Base-by-base conservation (phyloP, 2,113 vertebrate genomes). In the Lampris megalopsis region DNA sequence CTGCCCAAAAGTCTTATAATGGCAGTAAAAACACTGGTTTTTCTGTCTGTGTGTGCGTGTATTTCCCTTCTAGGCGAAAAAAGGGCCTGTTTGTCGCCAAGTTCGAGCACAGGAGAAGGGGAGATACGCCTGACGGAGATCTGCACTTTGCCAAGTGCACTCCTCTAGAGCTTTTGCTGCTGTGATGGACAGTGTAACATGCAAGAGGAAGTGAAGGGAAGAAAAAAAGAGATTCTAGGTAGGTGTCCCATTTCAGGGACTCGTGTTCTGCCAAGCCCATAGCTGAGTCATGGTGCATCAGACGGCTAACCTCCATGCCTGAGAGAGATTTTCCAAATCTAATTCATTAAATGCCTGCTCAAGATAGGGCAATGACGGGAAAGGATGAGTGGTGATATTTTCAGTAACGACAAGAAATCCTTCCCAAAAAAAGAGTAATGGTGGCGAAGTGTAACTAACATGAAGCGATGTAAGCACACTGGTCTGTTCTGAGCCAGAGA, bases 271-370 rank as follows among this genome's bases (percentile, higher is more conserved):
- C 40, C 59, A 48, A 9, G 38, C 11, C 43, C 48, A 36, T 5
- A 50, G 45, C 24, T 63, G 54, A 79, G 64, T 84, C 81, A 72
- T 35, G 11, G 9, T 56, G 42, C 48, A 67, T 13, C 48, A 45
- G 36, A 42, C 58, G 60, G 63, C 41, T 54, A 42, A 66, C 53
- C 68, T 41, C 69, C 68, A 64, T 43, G 61, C 68, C 69, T 68
- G 24, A 1, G 4, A 36, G 8, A 68, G 53, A 63, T 59, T 68
- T 76, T 65, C 65, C 4, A 0, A 45, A 56, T 76, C 61, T 79
- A 43, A 54, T 76, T 61, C 53, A 62, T 63, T 13, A 36, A 56
- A 73, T 54, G 37, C 58, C 60, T 41, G 62, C 50, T 66, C 60
- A 71, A 49, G 69, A 63, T 0, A 53, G 48, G 10, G 67, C 48